Evolutionary conservation across 2,113 vertebrate genomes (phyloP).

Genomic region (Oreamnos americanus): DNA sequence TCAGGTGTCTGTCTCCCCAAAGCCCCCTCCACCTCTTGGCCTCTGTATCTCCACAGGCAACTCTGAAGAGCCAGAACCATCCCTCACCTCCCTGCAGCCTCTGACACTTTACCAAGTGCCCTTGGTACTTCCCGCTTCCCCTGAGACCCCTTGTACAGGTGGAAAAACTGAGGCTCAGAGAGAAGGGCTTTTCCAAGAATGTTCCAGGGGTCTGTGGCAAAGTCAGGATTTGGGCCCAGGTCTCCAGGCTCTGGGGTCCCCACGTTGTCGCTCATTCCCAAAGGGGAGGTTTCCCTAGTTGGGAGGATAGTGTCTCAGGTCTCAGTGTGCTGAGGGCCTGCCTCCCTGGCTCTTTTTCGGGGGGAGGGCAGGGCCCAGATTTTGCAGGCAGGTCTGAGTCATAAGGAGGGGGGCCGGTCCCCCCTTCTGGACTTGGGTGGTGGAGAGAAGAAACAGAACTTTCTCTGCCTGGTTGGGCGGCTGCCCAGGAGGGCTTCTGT

Average conservation of each 20-base stretch:
- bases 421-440: background rate
- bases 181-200: background rate
- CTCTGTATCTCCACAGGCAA: background rate
- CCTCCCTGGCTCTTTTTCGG: background rate
- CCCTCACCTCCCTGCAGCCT: background rate
- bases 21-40: background rate
- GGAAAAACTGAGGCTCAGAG: background rate
- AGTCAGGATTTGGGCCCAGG: background rate
- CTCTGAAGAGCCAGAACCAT: background rate
- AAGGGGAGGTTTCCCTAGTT: background rate
- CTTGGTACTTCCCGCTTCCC: background rate
- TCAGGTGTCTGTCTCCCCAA: background rate
- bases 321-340: rapidly evolving
- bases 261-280: background rate
- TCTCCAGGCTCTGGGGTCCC: background rate
- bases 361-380: background rate
- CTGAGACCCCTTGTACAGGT: background rate
- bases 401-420: background rate
- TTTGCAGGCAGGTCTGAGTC: constrained; percentile 46
- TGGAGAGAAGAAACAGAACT: constrained; percentile 37
- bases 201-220: background rate
- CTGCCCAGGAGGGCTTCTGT: constrained; percentile 54
- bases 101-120: background rate
- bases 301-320: background rate
- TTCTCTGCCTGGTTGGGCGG: background rate